These are phyloP conservation scores for Campylomormyrus numenius DNA, from an alignment of 2,113 vertebrate species.

Conservation along the genomic window DNA sequence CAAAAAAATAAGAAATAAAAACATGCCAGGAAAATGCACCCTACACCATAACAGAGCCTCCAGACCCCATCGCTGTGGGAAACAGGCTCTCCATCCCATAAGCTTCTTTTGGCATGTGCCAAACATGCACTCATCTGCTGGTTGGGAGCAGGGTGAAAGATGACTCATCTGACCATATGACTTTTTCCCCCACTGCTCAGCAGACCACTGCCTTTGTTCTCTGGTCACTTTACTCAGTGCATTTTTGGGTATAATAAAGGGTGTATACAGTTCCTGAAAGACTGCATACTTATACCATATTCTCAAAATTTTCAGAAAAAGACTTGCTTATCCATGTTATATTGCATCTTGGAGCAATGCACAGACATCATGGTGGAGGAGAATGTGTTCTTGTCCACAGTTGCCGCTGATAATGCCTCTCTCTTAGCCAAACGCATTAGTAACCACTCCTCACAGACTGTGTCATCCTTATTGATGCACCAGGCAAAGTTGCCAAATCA, in stretches of 20 bases:
- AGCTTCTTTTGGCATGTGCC: neutral
- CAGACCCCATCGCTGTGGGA: neutral
- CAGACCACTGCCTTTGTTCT: neutral
- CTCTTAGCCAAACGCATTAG: neutral
- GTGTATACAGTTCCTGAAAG: neutral
- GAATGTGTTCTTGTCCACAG: neutral
- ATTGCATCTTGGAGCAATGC: neutral
- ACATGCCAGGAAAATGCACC: neutral
- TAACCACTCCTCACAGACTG: neutral
- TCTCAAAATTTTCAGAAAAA: neutral
- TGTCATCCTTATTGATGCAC: neutral
- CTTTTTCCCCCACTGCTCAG: neutral
- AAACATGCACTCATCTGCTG: neutral
- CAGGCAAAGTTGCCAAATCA: neutral
- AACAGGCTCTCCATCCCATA: neutral
- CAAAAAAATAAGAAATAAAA: neutral
- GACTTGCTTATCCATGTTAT: neutral
- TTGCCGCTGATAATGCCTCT: neutral
- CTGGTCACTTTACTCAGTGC: neutral
- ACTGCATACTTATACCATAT: neutral
- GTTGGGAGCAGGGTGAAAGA: neutral
- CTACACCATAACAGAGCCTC: neutral
- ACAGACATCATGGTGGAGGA: neutral
- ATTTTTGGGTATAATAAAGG: neutral
- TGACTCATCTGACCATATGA: neutral